Evolutionary conservation across 2,888 invertebrate genomes (phyloP).

Genomic region (Pinctada fucata): DNA sequence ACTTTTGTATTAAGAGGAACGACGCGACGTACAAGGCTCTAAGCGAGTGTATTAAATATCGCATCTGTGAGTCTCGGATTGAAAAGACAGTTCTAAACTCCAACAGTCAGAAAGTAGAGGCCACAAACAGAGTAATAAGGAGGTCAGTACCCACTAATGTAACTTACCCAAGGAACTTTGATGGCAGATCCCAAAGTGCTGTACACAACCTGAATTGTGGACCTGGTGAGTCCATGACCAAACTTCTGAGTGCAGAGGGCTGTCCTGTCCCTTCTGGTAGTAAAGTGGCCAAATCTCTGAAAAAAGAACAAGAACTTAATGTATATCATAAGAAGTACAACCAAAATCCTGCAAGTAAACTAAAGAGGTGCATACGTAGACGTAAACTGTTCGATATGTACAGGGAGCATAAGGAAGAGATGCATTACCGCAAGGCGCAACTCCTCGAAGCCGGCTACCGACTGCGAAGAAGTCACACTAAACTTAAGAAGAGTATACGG

Average conservation of each 20-base stretch:
- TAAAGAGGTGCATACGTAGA: not conserved
- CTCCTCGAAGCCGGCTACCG: too few species aligned
- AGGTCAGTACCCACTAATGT: too few species aligned
- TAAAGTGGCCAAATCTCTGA: not conserved
- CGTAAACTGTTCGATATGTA: too few species aligned
- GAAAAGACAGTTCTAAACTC: not conserved
- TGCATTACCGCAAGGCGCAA: too few species aligned
- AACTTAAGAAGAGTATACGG: too few species aligned
- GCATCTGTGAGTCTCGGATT: not conserved
- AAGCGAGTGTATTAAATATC: not conserved
- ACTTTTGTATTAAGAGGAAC: not conserved
- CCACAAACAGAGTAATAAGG: too few species aligned
- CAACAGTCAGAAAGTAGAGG: slow-evolving; percentile 6
- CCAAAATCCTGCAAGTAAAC: too few species aligned
- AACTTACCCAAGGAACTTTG: not conserved
- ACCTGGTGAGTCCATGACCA: not conserved
- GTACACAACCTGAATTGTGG: not conserved
- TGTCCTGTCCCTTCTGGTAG: not conserved
- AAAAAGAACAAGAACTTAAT: not conserved
- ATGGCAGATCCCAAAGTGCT: too few species aligned
- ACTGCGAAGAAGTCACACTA: too few species aligned
- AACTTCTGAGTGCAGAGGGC: not conserved
- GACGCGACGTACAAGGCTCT: not conserved
- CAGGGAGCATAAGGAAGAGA: too few species aligned
- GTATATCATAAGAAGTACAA: too few species aligned